These are phyloP conservation scores for Xenentodon cancila DNA, from an alignment of 2,797 vertebrate genomes.

Conservation along the genomic window DNA sequence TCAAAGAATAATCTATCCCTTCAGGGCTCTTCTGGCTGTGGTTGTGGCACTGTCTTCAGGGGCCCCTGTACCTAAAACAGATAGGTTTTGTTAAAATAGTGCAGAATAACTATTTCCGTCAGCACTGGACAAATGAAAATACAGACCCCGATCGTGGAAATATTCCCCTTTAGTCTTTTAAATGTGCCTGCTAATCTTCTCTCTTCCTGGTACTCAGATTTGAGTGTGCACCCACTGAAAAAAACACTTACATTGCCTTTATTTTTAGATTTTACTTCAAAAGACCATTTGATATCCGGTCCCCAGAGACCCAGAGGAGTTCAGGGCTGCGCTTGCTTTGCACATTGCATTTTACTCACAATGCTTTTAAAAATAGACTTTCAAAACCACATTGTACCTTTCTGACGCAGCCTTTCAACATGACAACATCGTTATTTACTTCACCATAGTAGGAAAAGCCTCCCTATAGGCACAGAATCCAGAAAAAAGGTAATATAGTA, in stretches of 20 bases:
- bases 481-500: not conserved
- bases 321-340: not conserved
- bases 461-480: slow-evolving; percentile 77
- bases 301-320: not conserved
- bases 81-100: slow-evolving; percentile 18
- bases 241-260: not conserved
- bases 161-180: not conserved
- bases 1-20: slow-evolving; percentile 7
- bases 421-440: slow-evolving; percentile 93
- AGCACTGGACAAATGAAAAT: too few species aligned
- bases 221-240: too few species aligned
- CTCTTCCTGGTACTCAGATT: slow-evolving; percentile 69
- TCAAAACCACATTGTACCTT: slow-evolving; percentile 81
- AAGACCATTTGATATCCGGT: not conserved
- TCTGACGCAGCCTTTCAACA: slow-evolving; percentile 94
- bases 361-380: not conserved
- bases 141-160: not conserved
- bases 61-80: slow-evolving; percentile 84
- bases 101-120: too few species aligned
- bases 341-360: not conserved
- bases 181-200: not conserved
- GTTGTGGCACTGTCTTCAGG: slow-evolving; percentile 80
- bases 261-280: slow-evolving; percentile 1
- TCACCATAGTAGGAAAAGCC: slow-evolving; percentile 92
- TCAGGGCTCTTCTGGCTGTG: slow-evolving; percentile 72